These are phyloP conservation scores for Mesocentrotus franciscanus DNA, from an alignment of 53 echinoderm and acorn worm species.

Conservation along the genomic window DNA sequence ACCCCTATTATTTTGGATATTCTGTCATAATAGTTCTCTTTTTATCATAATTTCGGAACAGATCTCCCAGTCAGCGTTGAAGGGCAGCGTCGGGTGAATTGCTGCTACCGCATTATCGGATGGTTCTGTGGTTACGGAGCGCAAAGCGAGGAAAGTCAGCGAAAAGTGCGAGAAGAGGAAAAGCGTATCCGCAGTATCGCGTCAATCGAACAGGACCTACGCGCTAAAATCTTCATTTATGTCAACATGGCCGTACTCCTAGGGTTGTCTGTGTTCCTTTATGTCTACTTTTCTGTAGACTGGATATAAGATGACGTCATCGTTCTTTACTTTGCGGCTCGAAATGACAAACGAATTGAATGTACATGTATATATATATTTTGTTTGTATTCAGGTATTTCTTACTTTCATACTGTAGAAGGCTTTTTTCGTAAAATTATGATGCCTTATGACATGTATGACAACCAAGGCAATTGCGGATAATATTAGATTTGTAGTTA, in stretches of 20 bases:
- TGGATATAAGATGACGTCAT: conserved; percentile 16
- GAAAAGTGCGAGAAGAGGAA: conserved; percentile 37
- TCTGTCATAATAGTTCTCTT: neutral
- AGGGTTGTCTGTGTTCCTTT: conserved; percentile 54
- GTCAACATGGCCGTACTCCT: conserved; percentile 70
- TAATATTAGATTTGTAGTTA: no score
- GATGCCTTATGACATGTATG: no score
- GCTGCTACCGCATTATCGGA: neutral
- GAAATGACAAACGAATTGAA: no score
- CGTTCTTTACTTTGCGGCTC: no score
- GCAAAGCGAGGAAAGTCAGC: neutral
- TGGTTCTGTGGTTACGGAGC: conserved; percentile 33
- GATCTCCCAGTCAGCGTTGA: neutral
- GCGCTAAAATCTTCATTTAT: conserved; percentile 76
- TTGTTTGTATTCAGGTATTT: no score
- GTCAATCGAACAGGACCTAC: conserved; percentile 68
- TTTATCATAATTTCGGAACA: neutral
- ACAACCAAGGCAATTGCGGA: no score
- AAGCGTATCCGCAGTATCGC: neutral
- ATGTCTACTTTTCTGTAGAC: conserved; percentile 67
- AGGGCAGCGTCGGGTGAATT: neutral
- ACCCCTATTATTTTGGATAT: neutral
- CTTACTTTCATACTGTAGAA: no score
- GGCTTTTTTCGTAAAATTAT: no score
- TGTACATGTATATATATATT: no score